Base-by-base conservation (phyloP, 2,797 vertebrate species). In the Muscicapa comitata region DNA sequence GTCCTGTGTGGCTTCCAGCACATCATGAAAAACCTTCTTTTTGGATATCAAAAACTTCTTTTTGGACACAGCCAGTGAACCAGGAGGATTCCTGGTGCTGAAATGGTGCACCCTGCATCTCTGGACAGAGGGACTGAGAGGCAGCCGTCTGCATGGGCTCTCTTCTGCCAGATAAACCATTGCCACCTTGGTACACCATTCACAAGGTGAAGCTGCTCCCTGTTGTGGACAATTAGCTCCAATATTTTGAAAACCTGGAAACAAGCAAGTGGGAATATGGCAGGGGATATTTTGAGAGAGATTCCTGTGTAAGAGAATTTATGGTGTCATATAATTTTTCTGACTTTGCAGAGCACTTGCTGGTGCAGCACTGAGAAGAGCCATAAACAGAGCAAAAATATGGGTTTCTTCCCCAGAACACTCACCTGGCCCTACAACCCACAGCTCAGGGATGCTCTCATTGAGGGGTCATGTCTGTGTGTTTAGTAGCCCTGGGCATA, bases 1-100 rank as follows among this genome's bases (percentile, higher is more conserved):
- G 35, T 37, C 66, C 58, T 14, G 7, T 7, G 13, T 1, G 1
- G 29, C 25, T 91, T 87, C 19, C 43, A 80, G 62, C 42, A 40
- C 0, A 0, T 33, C 2, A 0, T 47, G 19, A 10, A 38, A 47
- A 70, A 51, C 12, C 28, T 21, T 38, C 10, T 51, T 81, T 86
- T 33, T 1, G 1, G 24, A 35, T 67, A n/a, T 65, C 42, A 86
- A 50, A 50, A 84, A 1, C 3, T 12, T 63, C 5, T 40, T 54
- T 85, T 37, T 1, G 3, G 33, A 42, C 29, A 28, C 16, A 43
- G 7, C 7, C 0, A 6, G 38, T 19, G 76, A 68, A n/a, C 7
- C 51, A 68, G 57, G 28, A 92, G 38, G 58, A 55, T 55, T 61
- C 7, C 47, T 78, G 58, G 31, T 75, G 54, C 42, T 2, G 1